These are phyloP conservation scores for Rafetus swinhoei DNA, from an alignment of 2,113 vertebrate genomes.

Conservation along the genomic window DNA sequence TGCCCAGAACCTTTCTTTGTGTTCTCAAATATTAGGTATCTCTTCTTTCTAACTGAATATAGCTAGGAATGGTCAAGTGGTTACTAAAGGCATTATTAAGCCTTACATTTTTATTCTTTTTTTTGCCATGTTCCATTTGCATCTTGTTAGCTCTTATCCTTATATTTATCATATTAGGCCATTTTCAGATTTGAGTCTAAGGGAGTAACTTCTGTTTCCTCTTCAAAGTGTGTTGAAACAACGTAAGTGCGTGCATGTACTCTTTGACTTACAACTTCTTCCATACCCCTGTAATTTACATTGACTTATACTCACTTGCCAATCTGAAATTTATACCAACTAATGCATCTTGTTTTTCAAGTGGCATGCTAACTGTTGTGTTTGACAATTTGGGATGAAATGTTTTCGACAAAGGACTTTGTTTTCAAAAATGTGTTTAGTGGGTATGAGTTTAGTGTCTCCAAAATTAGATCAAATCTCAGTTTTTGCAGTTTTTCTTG, in stretches of 20 bases:
- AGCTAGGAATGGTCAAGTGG: background rate
- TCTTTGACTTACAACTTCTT: background rate
- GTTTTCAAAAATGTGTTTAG: slow-evolving; percentile 22
- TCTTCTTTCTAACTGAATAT: background rate
- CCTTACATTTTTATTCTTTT: background rate
- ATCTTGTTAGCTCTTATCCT: background rate
- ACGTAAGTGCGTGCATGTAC: background rate
- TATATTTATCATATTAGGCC: background rate
- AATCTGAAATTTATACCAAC: slow-evolving; percentile 24
- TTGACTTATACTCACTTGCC: background rate
- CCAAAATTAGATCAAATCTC: slow-evolving; percentile 9
- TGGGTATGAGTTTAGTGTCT: background rate
- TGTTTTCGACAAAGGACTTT: slow-evolving; percentile 23
- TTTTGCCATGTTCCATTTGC: background rate
- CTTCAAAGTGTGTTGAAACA: slow-evolving; percentile 6
- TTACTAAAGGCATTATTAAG: background rate
- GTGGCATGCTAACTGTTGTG: background rate
- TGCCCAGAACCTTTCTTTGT: background rate
- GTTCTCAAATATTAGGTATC: background rate
- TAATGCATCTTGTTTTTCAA: slow-evolving; percentile 28
- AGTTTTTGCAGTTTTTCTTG: background rate
- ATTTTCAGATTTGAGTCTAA: slow-evolving; percentile 8
- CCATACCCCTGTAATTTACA: background rate
- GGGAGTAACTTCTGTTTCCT: slow-evolving; percentile 9
- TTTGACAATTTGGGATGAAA: background rate